Evolutionary conservation across 2,113 vertebrate species (phyloP).

Genomic region (Halcyon malimbica): DNA sequence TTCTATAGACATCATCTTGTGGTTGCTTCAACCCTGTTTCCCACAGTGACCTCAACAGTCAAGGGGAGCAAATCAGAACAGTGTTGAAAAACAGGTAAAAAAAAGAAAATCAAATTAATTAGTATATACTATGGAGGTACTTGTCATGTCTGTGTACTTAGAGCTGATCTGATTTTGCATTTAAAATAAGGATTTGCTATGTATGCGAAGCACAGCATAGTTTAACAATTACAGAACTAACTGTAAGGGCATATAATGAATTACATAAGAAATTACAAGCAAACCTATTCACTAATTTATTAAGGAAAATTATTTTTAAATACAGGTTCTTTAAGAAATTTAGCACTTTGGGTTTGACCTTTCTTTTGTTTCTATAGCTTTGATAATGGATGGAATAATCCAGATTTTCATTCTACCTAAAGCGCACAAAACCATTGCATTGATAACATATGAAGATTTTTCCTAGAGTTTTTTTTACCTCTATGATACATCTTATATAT

Average conservation of each 20-base stretch:
- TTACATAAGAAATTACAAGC: not conserved
- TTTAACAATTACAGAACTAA: not conserved
- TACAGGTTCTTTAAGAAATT: not conserved
- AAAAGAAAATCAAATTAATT: not conserved
- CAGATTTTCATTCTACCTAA: not conserved
- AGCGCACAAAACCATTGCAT: not conserved
- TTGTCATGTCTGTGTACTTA: not conserved
- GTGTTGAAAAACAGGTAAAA: not conserved
- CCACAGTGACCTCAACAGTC: not conserved
- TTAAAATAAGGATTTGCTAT: not conserved
- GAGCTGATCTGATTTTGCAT: not conserved
- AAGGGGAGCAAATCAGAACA: not conserved
- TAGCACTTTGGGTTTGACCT: not conserved
- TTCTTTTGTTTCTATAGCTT: not conserved
- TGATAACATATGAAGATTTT: not conserved
- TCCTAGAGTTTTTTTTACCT: not conserved
- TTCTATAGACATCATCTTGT: not conserved
- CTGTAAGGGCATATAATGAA: not conserved
- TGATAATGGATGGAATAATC: not conserved
- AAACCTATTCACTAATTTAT: not conserved
- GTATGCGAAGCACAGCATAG: accelerated
- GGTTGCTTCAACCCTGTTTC: not conserved
- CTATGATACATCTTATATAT: not conserved
- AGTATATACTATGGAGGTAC: not conserved
- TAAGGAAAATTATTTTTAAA: not conserved